phyloP scores from a whole-genome alignment of 2,113 vertebrate species.

The Cochlearius cochlearius region DNA sequence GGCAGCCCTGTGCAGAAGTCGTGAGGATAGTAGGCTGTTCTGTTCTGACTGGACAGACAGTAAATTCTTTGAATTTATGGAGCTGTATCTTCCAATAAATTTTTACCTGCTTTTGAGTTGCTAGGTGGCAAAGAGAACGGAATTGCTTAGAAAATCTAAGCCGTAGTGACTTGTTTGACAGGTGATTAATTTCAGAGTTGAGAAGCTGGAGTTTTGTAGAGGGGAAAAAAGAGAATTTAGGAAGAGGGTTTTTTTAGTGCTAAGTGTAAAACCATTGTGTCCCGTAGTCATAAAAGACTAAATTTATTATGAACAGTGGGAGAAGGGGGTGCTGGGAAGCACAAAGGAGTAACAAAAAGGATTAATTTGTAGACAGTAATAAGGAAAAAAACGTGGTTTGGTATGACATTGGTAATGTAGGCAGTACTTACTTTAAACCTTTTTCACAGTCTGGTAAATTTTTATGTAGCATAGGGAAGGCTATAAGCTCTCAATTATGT shows the following conservation, averaged over 20 bases:
- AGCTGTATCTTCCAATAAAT: not conserved
- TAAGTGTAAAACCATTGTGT: not conserved
- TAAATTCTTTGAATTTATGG: not conserved
- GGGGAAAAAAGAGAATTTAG: not conserved
- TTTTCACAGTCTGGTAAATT: not conserved
- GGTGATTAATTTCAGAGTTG: slow-evolving; percentile 11
- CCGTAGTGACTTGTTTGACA: not conserved
- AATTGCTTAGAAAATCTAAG: not conserved
- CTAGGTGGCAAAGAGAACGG: not conserved
- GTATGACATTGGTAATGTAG: not conserved
- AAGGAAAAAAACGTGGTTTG: not conserved
- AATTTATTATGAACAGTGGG: not conserved
- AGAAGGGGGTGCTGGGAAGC: not conserved
- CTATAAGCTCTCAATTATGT: not conserved
- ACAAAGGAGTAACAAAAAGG: not conserved
- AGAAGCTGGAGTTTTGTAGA: not conserved
- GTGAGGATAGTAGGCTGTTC: not conserved
- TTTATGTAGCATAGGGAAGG: not conserved
- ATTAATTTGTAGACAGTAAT: not conserved
- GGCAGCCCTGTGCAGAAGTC: not conserved
- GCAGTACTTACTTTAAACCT: not conserved
- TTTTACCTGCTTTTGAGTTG: not conserved
- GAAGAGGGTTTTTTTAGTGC: not conserved
- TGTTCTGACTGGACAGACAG: not conserved
- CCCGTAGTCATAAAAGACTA: not conserved